Base-by-base conservation (phyloP, 1,140 invertebrate genomes). In the Episyrphus balteatus region DNA sequence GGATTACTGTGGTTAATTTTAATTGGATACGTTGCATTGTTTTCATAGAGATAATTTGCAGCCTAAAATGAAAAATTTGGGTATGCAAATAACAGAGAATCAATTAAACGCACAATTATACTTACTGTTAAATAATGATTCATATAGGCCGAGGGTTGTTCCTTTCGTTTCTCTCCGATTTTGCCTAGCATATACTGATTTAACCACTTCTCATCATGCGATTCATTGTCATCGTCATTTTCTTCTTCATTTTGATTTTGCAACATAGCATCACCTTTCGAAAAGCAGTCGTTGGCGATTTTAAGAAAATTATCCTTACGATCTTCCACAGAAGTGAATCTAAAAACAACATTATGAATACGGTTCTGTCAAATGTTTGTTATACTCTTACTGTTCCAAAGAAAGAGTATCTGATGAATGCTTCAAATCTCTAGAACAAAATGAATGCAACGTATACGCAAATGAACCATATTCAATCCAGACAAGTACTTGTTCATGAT, bases 1-100 rank as follows among this genome's bases (percentile, higher is more conserved):
- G 91, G 86, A 66, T 77, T 81, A 55, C 83, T 86, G 59, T 92
- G 93, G 46, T 77, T 82, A 42, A 96, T 91, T 72, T 86, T 86
- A 18, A 77, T 73, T 0, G 92, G 91, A 73, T 95, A 95, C 14
- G 76, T 76, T 2, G 91, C 91, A 42, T 82, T 80, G 52, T 86
- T 85, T 66, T 88, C 77, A 59, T 85, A 76, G 31, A 94, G 69
- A 62, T 82, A 78, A 58, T 81, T 75, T 18, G 80, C 77, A 15
- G 88, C 81, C 73, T 83, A 56, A 48, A 47, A 50, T 12, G 15
- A 41, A 44, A 34, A 53, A 45, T 58, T 62, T 45, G 15, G 1
- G 5, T 19, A 18, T 36, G 10, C n/a, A n/a, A n/a, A 39, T 17
- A 17, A 13, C 38, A 39, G 2, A 17, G 11, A 11, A 21, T 34